These are phyloP conservation scores for Nomada flava DNA, from an alignment of 2,888 invertebrate genomes.

Conservation along the genomic window DNA sequence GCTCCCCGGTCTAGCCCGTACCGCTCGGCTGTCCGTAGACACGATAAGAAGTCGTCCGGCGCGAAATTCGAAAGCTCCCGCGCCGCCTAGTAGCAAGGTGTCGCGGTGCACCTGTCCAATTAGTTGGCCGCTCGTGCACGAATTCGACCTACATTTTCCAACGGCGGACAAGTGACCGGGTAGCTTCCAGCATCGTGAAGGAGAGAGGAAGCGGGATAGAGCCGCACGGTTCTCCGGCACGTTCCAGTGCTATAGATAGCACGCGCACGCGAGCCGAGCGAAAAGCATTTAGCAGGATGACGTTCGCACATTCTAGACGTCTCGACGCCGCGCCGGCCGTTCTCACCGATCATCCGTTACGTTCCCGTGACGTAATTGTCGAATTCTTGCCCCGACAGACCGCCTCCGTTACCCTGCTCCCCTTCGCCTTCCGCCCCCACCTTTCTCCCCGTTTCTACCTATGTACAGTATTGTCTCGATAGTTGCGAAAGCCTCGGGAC, in stretches of 20 bases:
- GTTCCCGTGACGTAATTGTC: slow-evolving; percentile 82
- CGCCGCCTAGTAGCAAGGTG: background rate
- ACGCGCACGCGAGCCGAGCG: slow-evolving; percentile 67
- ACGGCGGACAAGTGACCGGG: slow-evolving; percentile 70
- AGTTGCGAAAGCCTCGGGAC: no score
- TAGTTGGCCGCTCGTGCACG: slow-evolving; percentile 66
- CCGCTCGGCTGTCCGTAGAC: background rate
- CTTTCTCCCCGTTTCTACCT: slow-evolving; percentile 9
- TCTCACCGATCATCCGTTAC: slow-evolving; percentile 82
- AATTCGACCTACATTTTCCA: slow-evolving; percentile 73
- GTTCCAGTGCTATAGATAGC: slow-evolving; percentile 72
- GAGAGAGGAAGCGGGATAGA: slow-evolving; percentile 37
- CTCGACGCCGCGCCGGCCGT: slow-evolving; percentile 72
- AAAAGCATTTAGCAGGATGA: slow-evolving; percentile 82
- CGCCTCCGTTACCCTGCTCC: slow-evolving; percentile 51
- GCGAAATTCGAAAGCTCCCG: background rate
- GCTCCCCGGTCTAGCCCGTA: background rate
- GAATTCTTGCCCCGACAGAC: slow-evolving; percentile 78
- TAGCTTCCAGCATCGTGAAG: slow-evolving; percentile 64
- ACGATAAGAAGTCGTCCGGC: background rate
- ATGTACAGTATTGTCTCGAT: no score
- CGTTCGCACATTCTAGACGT: slow-evolving; percentile 82
- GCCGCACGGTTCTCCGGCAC: slow-evolving; percentile 62
- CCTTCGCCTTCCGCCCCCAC: slow-evolving; percentile 13
- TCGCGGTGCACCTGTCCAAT: slow-evolving; percentile 69